Base-by-base conservation (phyloP, 2,113 vertebrate species). In the Microcebus tavaratra region DNA sequence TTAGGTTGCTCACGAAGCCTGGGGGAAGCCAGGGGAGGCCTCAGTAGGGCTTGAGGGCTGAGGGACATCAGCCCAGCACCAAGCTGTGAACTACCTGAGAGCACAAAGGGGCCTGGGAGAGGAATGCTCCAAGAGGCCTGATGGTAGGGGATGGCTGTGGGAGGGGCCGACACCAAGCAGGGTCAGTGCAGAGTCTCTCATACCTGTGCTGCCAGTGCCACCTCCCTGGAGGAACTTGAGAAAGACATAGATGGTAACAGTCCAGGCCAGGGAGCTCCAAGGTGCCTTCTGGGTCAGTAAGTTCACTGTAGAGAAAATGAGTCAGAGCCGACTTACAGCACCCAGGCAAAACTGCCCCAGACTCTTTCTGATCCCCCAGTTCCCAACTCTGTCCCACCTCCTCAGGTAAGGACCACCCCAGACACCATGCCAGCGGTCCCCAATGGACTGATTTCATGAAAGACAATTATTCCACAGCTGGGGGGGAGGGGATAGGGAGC, bases 181-280 rank as follows among this genome's bases (percentile, higher is more conserved):
- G 34, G 39, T 31, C 27, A 75, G 23, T 12, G 34, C 53, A 2
- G 0, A 1, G 23, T 20, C 25, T 25, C 11, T 72, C 65, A 36
- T 91, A 96, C 8, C 0, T 94, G 96, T 97, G 76, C 15, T 98
- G 99, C 99, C 99, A 89, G 99, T 99, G 36, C 99, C 99, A 90
- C 99, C 99, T 0, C 99, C 99, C 97, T 99, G 99, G 91, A 99
- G 93, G 96, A 99, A 98, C 98, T 99, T 99, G 25, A 99, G 98
- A 29, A 99, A 95, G 88, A 99, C 99, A 0, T 99, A 99, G 88
- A 98, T 88, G 72, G 98, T 99, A 95, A 99, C 99, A 0, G 99
- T 99, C 45, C 97, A 97, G 5, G 99, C 98, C 97, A 99, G 34
- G 25, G 98, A 98, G 59, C 68, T 97, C 99, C 99, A 99, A 39